Conservation (phyloP, 2,888 invertebrate genomes). For the Lobophora halterata region DNA sequence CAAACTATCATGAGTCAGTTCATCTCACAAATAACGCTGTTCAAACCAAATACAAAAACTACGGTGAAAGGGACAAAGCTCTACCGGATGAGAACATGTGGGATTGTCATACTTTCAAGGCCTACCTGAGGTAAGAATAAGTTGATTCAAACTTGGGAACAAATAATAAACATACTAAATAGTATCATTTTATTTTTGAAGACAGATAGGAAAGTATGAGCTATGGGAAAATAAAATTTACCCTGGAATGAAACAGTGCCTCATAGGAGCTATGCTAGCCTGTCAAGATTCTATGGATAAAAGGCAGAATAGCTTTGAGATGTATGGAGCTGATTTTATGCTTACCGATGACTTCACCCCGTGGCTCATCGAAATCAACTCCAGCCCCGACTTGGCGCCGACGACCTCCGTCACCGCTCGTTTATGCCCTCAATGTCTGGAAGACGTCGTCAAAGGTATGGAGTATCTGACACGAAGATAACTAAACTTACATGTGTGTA, state of each 20-base stretch:
- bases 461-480: too few species aligned
- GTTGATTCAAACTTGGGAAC: constrained; percentile 12
- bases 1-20: constrained; percentile 94
- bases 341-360: constrained; percentile 92
- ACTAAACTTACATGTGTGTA: too few species aligned
- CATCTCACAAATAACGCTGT: constrained; percentile 97
- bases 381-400: constrained; percentile 95
- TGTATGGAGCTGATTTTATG: constrained; percentile 98
- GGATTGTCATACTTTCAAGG: constrained; percentile 92
- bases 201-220: constrained; percentile 87
- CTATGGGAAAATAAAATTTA: constrained; percentile 93
- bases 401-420: constrained; percentile 93
- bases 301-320: constrained; percentile 91
- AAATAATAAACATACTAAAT: constrained; percentile 18
- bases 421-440: constrained; percentile 92
- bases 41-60: constrained; percentile 92
- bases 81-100: constrained; percentile 97
- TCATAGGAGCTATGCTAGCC: constrained; percentile 90
- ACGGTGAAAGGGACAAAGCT: constrained; percentile 84
- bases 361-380: constrained; percentile 97
- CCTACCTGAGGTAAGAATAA: constrained; percentile 80
- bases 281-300: constrained; percentile 93
- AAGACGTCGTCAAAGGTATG: constrained; percentile 95
- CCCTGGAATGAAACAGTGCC: constrained; percentile 91
- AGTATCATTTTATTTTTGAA: constrained; percentile 53